phyloP scores from a whole-genome alignment of 2,888 invertebrate genomes.

The Pristionchus maxplancki region DNA sequence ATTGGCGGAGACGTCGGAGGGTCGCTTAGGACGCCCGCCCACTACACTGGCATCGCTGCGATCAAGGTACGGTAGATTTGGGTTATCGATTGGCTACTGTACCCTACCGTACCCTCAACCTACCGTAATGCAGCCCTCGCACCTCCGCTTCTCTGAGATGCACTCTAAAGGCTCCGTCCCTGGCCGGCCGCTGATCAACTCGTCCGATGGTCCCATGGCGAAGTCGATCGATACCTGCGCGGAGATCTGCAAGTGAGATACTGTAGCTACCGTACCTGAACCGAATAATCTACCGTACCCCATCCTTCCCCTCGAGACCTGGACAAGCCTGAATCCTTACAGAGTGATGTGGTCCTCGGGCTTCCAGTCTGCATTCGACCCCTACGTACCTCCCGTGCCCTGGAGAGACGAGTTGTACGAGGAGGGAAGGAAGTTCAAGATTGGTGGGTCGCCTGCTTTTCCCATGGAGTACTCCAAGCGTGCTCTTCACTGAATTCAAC shows the following conservation, averaged over 20 bases:
- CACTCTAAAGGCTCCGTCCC: conserved; percentile 68
- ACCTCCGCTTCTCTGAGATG: conserved; percentile 66
- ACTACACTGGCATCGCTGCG: conserved; percentile 79
- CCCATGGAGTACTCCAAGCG: background rate
- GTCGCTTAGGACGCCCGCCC: conserved; percentile 80
- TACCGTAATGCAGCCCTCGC: background rate
- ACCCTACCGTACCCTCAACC: too few relatives aligned
- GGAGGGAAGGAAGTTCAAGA: conserved; percentile 55
- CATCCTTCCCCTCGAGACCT: background rate
- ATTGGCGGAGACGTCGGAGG: conserved; percentile 80
- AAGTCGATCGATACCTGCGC: conserved; percentile 63
- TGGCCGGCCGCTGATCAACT: conserved; percentile 70
- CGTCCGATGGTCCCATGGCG: conserved; percentile 72
- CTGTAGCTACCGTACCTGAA: background rate
- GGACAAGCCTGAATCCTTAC: background rate
- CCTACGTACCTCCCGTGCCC: conserved; percentile 69
- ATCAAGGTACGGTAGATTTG: conserved; percentile 65
- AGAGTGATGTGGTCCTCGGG: conserved; percentile 27
- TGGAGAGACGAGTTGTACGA: conserved; percentile 64
- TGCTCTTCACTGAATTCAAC: background rate
- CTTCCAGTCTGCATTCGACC: conserved; percentile 64
- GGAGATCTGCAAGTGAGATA: conserved; percentile 56
- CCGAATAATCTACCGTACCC: conserved; percentile 46
- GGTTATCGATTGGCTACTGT: background rate
- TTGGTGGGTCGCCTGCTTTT: conserved; percentile 52